phyloP scores from a whole-genome alignment of 2,888 invertebrate genomes.

The Ptychoptera albimana region DNA sequence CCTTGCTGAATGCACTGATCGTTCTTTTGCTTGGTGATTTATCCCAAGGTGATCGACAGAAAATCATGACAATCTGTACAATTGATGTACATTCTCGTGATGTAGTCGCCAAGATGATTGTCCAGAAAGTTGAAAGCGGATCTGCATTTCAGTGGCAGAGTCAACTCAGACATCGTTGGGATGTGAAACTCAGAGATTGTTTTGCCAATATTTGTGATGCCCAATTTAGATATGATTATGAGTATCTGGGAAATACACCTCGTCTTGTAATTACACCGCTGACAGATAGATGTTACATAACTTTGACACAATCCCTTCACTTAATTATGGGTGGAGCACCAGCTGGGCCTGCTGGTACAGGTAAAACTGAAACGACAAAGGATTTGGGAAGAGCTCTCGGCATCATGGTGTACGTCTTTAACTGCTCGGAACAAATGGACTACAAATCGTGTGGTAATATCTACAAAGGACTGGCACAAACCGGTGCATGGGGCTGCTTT shows the following conservation, averaged over 20 bases:
- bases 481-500: constrained; percentile 91
- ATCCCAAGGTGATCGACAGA: constrained; percentile 70
- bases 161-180: constrained; percentile 76
- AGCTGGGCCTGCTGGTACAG: constrained; percentile 49
- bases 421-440: constrained; percentile 95
- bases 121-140: constrained; percentile 60
- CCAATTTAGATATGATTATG: constrained; percentile 78
- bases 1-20: constrained; percentile 72
- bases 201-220: constrained; percentile 92
- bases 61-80: constrained; percentile 94
- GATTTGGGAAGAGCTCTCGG: constrained; percentile 87
- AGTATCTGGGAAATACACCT: constrained; percentile 88
- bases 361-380: constrained; percentile 94
- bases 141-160: constrained; percentile 84
- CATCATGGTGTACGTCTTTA: constrained; percentile 95
- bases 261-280: constrained; percentile 87
- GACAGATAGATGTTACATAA: constrained; percentile 92
- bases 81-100: constrained; percentile 91
- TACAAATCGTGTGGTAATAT: constrained; percentile 90
- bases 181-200: constrained; percentile 60
- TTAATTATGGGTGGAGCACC: constrained; percentile 95
- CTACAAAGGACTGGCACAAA: constrained; percentile 56
- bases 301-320: constrained; percentile 79
- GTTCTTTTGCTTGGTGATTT: constrained; percentile 66
- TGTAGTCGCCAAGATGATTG: constrained; percentile 76